phyloP scores from a whole-genome alignment of 2,113 vertebrate genomes.

The Hystrix brachyura region DNA sequence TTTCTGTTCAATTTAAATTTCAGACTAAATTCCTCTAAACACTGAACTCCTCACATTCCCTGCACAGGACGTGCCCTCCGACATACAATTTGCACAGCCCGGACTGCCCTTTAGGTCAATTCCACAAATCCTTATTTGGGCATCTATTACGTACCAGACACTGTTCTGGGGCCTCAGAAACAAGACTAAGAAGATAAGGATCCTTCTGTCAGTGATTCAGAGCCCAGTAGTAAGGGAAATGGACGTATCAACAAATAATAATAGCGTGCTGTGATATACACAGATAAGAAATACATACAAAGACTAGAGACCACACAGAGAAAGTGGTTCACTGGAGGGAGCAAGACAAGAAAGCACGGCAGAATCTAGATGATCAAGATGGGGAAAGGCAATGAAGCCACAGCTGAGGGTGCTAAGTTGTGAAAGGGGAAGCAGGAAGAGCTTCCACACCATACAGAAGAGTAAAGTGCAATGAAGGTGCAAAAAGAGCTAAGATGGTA shows the following conservation, averaged over 20 bases:
- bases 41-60: not conserved
- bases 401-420: not conserved
- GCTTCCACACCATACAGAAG: not conserved
- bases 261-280: not conserved
- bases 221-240: not conserved
- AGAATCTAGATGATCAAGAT: not conserved
- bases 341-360: not conserved
- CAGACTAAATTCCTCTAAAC: not conserved
- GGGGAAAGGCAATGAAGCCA: not conserved
- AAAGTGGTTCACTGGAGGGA: not conserved
- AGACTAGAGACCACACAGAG: not conserved
- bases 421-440: not conserved
- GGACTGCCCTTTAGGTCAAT: slow-evolving; percentile 18
- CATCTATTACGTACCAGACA: not conserved
- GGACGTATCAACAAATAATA: slow-evolving; percentile 1
- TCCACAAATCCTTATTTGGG: not conserved
- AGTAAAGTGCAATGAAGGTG: not conserved
- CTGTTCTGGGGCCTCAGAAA: not conserved
- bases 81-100: not conserved
- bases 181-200: slow-evolving; percentile 46
- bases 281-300: slow-evolving; percentile 16
- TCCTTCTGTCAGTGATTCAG: not conserved
- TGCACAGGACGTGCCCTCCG: not conserved
- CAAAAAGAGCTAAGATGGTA: not conserved
- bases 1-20: not conserved